Evolutionary conservation across 2,113 vertebrate genomes (phyloP).

Genomic region (Cololabis saira): DNA sequence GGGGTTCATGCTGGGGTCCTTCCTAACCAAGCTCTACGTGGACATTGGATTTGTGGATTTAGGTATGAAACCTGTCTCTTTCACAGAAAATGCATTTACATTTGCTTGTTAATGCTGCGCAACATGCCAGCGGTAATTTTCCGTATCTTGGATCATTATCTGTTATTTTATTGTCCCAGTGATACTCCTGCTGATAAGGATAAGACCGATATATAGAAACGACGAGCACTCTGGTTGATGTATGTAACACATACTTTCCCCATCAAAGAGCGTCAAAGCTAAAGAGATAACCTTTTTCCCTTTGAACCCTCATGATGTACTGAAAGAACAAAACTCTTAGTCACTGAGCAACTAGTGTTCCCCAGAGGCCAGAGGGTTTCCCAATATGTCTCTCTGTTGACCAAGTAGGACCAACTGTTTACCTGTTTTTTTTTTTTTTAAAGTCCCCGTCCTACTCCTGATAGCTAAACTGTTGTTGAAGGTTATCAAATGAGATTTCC

Average conservation of each 20-base stretch:
- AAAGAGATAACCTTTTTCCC: neutral
- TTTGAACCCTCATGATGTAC: neutral
- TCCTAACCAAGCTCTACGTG: conserved; percentile 92
- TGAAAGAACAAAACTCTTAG: neutral
- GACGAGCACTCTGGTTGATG: neutral
- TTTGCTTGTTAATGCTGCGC: neutral
- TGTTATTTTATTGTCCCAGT: neutral
- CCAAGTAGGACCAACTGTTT: neutral
- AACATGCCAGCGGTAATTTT: neutral
- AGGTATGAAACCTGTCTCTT: conserved; percentile 79
- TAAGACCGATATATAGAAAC: neutral
- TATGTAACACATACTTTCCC: neutral
- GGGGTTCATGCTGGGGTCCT: conserved; percentile 93
- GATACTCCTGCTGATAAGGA: neutral
- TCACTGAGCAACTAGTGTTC: neutral
- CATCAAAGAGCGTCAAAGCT: neutral
- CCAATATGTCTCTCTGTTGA: conserved; percentile 2
- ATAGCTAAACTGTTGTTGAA: neutral
- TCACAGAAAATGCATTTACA: no score
- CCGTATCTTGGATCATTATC: neutral
- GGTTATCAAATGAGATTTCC: neutral
- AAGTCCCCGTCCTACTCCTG: no score
- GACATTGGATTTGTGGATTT: conserved; percentile 91
- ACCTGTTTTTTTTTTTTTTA: neutral
- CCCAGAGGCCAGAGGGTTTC: neutral